Evolutionary conservation across 2,888 invertebrate species (phyloP), one percentile per base, ranked within the genome.

Genomic region (Athripsodes cinereus): DNA sequence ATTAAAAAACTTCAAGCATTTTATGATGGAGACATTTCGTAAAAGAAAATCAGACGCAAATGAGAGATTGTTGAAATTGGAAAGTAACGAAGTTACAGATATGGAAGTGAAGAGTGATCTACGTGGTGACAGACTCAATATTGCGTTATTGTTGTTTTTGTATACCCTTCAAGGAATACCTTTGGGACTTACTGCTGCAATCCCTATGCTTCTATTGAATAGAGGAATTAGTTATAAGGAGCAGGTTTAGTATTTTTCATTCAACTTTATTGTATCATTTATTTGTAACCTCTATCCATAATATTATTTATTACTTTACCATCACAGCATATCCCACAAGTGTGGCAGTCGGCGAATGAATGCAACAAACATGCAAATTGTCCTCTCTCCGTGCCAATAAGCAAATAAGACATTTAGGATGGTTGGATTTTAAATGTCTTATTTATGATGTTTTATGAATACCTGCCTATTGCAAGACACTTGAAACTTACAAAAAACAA

Each of bases 131-230:
- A 82, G 84, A 67, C 71, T 81, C 53, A 96, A 92, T 70, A 92
- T 97, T 65, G 83, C 87, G 13, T 81, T 98, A 59, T 79, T 99
- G 51, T 81, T 96, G 64, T 93, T 97, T 71, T 79, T 99, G 2
- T 99, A 99, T 71, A 83, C 98, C 46, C 79, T 98, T 20, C 94
- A 96, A 81, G 98, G 98, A 5, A 90, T 93, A 71, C 99, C 99
- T 0, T 76, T 99, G 2, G 99, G 99, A 1, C 75, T 99, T 22
- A 92, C 92, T 46, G 89, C 92, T 19, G 94, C 96, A 22, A 88
- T 99, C 66, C 98, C 99, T 0, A 93, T 98, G 90, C 81, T 99
- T 55, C 78, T 99, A 57, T 94, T 95, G 71, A 93, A 95, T 72
- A 83, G 91, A 57, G 90, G 93, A 58, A 92, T 95, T 55, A 92